Evolutionary conservation across 2,113 vertebrate genomes (phyloP).

Genomic region (Atherinomorus stipes): DNA sequence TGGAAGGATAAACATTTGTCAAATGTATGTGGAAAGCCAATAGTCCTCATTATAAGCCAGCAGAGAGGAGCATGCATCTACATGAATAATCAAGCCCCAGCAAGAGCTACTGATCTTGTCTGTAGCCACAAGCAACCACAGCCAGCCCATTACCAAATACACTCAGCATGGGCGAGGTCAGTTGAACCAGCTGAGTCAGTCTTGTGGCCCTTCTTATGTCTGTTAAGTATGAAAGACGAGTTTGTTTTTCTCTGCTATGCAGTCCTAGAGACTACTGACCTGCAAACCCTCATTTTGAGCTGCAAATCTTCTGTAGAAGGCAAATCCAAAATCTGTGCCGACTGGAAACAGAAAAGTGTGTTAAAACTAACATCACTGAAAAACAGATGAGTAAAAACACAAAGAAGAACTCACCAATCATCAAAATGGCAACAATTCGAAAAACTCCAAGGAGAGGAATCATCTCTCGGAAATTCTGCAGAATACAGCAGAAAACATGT

Average conservation of each 20-base stretch:
- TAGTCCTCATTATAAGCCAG: background rate
- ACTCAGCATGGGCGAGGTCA: background rate
- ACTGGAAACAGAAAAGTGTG: constrained; percentile 79
- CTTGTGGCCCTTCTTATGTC: background rate
- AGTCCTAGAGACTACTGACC: constrained; percentile 49
- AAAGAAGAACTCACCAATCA: constrained; percentile 82
- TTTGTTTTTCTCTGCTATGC: background rate
- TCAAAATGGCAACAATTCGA: constrained; percentile 83
- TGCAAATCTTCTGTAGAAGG: constrained; percentile 90
- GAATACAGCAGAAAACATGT: constrained; percentile 15
- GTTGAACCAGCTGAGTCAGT: background rate
- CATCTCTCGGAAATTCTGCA: constrained; percentile 93
- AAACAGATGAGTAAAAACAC: background rate
- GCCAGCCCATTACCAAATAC: background rate
- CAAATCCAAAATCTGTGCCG: constrained; percentile 88
- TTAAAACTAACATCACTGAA: background rate
- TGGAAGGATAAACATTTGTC: background rate
- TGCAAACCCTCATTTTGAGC: constrained; percentile 64
- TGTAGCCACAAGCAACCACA: constrained; percentile 17
- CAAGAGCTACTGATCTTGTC: constrained; percentile 27
- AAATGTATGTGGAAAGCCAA: background rate
- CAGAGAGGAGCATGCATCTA: background rate
- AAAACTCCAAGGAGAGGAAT: constrained; percentile 86
- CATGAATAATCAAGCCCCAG: constrained; percentile 26
- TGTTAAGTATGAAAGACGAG: background rate